Conservation (phyloP, 2,113 vertebrate genomes). For the Athene noctua region DNA sequence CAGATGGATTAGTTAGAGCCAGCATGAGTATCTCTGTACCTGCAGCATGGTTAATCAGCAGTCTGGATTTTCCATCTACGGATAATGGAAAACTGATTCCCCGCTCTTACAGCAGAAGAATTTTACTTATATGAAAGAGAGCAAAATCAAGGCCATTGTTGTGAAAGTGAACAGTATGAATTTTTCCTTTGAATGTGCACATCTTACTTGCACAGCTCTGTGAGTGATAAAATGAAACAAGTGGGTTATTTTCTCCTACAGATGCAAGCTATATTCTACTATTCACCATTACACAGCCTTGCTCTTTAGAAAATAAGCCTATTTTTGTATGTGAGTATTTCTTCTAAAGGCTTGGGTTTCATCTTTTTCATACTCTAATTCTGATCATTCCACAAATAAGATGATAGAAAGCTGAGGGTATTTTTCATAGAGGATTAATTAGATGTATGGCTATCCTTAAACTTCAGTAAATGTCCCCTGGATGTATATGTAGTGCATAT, state of each 20-base stretch:
- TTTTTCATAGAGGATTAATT: slow-evolving; percentile 39
- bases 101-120: neutral
- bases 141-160: neutral
- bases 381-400: slow-evolving; percentile 43
- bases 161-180: neutral
- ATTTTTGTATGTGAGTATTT: slow-evolving; percentile 55
- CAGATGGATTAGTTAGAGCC: neutral
- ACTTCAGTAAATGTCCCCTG: slow-evolving; percentile 1
- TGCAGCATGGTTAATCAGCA: neutral
- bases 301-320: slow-evolving; percentile 55
- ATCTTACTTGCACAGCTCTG: slow-evolving; percentile 14
- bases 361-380: slow-evolving; percentile 32
- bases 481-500: neutral
- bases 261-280: slow-evolving; percentile 26
- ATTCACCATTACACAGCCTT: slow-evolving; percentile 11
- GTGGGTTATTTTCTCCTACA: slow-evolving; percentile 40
- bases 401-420: slow-evolving; percentile 10
- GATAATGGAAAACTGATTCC: neutral
- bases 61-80: neutral
- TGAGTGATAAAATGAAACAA: neutral
- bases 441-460: slow-evolving; percentile 4
- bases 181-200: slow-evolving; percentile 31
- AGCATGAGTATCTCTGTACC: neutral
- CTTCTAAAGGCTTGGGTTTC: slow-evolving; percentile 33
- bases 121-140: neutral